A percentile compares a stretch with the other conserved stretches of the same genome.
Evolutionary conservation across 2,113 vertebrate genomes (phyloP).

Genomic region (Thoracochromis brauschi): DNA sequence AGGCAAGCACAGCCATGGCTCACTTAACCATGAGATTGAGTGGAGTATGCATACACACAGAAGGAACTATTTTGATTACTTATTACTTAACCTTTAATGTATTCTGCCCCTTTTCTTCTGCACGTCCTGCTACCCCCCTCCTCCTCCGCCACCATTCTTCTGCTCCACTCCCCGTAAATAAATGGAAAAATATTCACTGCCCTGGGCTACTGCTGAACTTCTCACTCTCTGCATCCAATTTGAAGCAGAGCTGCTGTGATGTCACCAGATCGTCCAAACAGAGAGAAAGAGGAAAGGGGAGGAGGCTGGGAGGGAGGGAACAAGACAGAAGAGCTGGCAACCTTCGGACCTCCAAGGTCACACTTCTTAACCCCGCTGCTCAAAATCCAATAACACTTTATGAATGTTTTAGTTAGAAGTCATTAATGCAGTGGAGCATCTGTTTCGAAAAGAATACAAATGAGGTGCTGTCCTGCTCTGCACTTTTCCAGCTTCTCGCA

Average conservation of each 20-base stretch:
- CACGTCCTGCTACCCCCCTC: slow-evolving; percentile 25
- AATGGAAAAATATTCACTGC: slow-evolving; percentile 81
- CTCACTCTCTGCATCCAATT: slow-evolving; percentile 80
- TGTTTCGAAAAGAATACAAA: slow-evolving; percentile 69
- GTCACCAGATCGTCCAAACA: slow-evolving; percentile 67
- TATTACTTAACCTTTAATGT: slow-evolving; percentile 77
- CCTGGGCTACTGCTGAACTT: slow-evolving; percentile 76
- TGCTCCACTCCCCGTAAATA: slow-evolving; percentile 55
- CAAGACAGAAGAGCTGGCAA: slow-evolving; percentile 45
- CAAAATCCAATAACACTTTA: slow-evolving; percentile 75
- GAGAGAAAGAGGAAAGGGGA: slow-evolving; percentile 34
- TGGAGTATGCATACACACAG: slow-evolving; percentile 35
- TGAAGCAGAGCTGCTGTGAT: slow-evolving; percentile 69
- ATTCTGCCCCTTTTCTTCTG: slow-evolving; percentile 61
- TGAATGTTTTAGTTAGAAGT: slow-evolving; percentile 71
- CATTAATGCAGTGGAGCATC: slow-evolving; percentile 70
- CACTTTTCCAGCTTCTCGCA: slow-evolving; percentile 20
- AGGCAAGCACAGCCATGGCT: slow-evolving; percentile 21
- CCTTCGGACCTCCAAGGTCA: slow-evolving; percentile 64
- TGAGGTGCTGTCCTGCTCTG: slow-evolving; percentile 46
- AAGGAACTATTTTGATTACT: slow-evolving; percentile 70
- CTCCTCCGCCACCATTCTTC: not conserved
- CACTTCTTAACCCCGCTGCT: slow-evolving; percentile 68
- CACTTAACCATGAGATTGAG: slow-evolving; percentile 63
- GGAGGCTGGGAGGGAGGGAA: slow-evolving; percentile 23